Evolutionary conservation across 2,797 vertebrate species (phyloP).

Genomic region (Sebastes trivittatus): DNA sequence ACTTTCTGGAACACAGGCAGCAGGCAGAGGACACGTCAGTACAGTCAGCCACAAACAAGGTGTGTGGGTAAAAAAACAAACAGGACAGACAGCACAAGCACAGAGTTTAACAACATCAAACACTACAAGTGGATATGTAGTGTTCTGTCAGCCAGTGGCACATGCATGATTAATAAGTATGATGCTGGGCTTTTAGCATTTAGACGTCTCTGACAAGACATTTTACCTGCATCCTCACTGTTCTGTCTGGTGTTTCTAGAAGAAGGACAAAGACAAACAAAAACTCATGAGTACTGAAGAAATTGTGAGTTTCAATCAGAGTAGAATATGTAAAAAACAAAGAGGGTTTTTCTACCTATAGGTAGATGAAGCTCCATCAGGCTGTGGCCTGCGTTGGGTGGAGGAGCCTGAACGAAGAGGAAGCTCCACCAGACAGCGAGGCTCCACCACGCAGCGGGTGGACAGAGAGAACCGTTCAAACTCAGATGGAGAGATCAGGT

Average conservation of each 20-base stretch:
- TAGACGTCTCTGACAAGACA: background rate
- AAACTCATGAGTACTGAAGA: background rate
- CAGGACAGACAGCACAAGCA: constrained; percentile 44
- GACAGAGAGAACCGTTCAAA: constrained; percentile 98
- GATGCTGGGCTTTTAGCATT: background rate
- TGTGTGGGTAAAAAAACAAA: constrained; percentile 28
- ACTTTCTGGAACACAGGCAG: constrained; percentile 85
- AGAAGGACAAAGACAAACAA: constrained; percentile 21
- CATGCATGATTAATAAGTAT: constrained; percentile 52
- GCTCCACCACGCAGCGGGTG: constrained; percentile 91
- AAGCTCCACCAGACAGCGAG: constrained; percentile 87
- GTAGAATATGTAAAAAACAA: background rate
- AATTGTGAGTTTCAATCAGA: background rate
- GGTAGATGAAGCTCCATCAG: constrained; percentile 70
- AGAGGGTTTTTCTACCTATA: constrained; percentile 74
- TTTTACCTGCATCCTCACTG: constrained; percentile 76
- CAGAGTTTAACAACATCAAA: constrained; percentile 15
- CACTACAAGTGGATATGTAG: constrained; percentile 10
- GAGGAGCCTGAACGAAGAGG: constrained; percentile 62
- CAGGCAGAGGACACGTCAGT: constrained; percentile 58
- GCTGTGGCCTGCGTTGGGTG: constrained; percentile 54
- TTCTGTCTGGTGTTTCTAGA: constrained; percentile 64
- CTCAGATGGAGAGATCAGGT: constrained; percentile 96
- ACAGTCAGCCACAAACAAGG: constrained; percentile 47
- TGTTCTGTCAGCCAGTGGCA: constrained; percentile 27